A percentile compares a stretch with the other conserved stretches of the same genome.
Evolutionary conservation across 2,797 vertebrate species (phyloP).

Genomic region (Perdix hodgsoniae): DNA sequence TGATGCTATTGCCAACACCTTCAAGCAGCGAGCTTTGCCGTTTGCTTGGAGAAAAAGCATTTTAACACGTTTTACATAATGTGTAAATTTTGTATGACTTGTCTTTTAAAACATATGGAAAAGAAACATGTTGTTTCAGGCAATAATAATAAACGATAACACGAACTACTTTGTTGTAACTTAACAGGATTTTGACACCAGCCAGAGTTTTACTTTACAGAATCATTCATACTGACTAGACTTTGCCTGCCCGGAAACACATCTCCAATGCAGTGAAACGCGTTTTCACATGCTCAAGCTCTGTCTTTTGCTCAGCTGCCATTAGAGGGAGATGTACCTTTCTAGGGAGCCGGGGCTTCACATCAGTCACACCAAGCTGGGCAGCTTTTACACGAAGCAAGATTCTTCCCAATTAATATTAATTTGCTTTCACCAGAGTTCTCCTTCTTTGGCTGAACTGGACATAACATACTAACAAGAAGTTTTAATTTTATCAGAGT

Average conservation of each 20-base stretch:
- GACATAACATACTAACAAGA: not conserved
- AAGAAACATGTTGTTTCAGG: not conserved
- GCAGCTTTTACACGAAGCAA: not conserved
- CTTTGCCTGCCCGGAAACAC: not conserved
- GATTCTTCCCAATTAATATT: not conserved
- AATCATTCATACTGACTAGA: not conserved
- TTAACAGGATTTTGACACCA: not conserved
- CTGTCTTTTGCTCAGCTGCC: conserved; percentile 8
- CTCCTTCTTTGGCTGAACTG: not conserved
- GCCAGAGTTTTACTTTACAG: not conserved
- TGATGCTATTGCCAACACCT: not conserved
- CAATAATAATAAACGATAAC: not conserved
- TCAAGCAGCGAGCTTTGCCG: not conserved
- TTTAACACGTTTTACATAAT: rapidly evolving
- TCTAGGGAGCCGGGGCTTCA: not conserved
- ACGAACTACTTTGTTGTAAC: not conserved
- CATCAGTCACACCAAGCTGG: not conserved
- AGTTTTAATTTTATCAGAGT: not conserved
- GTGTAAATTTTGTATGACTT: not conserved
- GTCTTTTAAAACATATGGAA: not conserved
- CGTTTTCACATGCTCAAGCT: not conserved
- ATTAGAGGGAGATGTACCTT: conserved; percentile 56
- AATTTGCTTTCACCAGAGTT: not conserved
- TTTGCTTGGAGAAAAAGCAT: not conserved
- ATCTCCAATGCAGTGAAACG: not conserved